A percentile compares a stretch with the other conserved stretches of the same genome.
These are phyloP conservation scores for Dendronephthya gigantea DNA, from an alignment of 64 coral and sea anemone genomes.

Conservation along the genomic window DNA sequence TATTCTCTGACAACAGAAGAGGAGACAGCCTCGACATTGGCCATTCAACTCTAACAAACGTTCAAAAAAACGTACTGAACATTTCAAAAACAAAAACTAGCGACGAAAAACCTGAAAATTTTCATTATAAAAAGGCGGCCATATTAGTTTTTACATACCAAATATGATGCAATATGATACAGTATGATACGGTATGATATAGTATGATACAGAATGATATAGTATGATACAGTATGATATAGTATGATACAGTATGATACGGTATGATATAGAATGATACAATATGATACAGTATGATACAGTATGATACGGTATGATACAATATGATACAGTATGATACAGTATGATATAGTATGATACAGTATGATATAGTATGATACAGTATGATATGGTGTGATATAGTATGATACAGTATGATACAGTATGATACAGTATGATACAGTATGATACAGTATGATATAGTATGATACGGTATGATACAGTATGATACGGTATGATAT, in stretches of 20 bases:
- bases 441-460: neutral
- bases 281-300: neutral
- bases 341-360: neutral
- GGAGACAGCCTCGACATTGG: constrained; percentile 35
- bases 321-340: neutral
- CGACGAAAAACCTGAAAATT: too few relatives aligned
- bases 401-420: neutral
- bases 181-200: neutral
- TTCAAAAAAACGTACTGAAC: neutral
- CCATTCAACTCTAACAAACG: neutral
- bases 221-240: neutral
- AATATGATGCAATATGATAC: neutral
- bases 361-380: neutral
- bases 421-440: neutral
- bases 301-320: neutral
- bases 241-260: neutral
- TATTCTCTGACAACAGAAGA: constrained; percentile 69
- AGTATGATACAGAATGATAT: neutral
- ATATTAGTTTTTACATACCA: too few relatives aligned
- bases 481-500: neutral
- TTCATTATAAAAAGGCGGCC: too few relatives aligned
- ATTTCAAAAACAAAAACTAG: too few relatives aligned
- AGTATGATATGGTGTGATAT: too few relatives aligned
- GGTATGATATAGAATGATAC: neutral
- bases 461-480: neutral